Percentiles rank a stretch among this genome's conserved stretches.
Conservation (phyloP, 2,888 invertebrate species). For the Hedychridium roseum region DNA sequence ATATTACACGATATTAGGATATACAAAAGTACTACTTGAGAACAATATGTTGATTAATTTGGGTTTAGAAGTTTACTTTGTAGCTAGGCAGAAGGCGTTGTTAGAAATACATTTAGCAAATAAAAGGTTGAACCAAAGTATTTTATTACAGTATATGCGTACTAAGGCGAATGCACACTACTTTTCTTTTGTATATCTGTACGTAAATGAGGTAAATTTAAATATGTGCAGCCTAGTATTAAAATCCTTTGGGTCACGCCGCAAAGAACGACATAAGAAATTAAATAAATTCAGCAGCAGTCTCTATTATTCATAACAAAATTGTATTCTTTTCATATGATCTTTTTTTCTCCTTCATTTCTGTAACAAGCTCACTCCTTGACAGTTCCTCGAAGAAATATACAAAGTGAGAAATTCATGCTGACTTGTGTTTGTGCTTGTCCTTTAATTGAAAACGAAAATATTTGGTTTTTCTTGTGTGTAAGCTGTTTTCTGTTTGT, state of each 20-base stretch:
- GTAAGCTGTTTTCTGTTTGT: background rate
- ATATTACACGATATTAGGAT: conserved; percentile 45
- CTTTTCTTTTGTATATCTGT: conserved; percentile 13
- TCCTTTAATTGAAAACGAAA: conserved; percentile 1
- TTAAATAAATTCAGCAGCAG: conserved; percentile 26
- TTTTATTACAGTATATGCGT: conserved; percentile 39
- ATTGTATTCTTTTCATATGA: conserved; percentile 29
- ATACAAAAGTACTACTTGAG: conserved; percentile 39
- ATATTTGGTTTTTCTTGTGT: background rate
- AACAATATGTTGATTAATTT: conserved; percentile 37
- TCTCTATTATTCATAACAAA: conserved; percentile 28
- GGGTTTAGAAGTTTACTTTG: conserved; percentile 39
- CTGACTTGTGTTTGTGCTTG: conserved; percentile 28
- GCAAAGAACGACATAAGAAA: conserved; percentile 23
- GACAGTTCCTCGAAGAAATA: conserved; percentile 49
- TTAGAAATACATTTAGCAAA: conserved; percentile 39
- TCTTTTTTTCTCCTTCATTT: conserved; percentile 24
- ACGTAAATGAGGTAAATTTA: conserved; percentile 7
- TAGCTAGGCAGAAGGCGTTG: conserved; percentile 37
- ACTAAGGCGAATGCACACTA: conserved; percentile 15
- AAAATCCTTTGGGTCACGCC: conserved; percentile 56
- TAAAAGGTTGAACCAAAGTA: conserved; percentile 54
- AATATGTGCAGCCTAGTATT: conserved; percentile 20
- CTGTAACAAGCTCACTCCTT: conserved; percentile 27
- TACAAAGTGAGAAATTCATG: conserved; percentile 42